Conservation (phyloP, 2,113 vertebrate species). For the Amphilophus citrinellus region DNA sequence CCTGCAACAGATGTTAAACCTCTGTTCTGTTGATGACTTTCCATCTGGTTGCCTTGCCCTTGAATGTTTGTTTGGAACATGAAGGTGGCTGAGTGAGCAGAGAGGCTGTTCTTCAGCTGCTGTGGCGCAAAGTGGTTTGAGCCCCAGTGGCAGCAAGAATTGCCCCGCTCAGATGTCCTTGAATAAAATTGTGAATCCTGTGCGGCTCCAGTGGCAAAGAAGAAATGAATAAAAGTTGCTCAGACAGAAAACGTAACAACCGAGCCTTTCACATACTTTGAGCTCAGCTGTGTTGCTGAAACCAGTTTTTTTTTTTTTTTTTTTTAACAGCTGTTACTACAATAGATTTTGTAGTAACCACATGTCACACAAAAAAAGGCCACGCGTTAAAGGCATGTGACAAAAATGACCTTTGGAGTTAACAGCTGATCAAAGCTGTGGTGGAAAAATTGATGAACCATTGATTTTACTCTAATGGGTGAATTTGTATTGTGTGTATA, state of each 20-base stretch:
- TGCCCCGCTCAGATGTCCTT: conserved; percentile 58
- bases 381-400: conserved; percentile 64
- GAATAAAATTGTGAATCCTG: conserved; percentile 39
- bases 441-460: conserved; percentile 74
- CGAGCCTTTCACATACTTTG: background rate
- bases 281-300: background rate
- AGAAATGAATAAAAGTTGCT: background rate
- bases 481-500: conserved; percentile 44
- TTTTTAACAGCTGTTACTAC: background rate
- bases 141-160: conserved; percentile 27
- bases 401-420: conserved; percentile 45
- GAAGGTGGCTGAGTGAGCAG: conserved; percentile 16
- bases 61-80: conserved; percentile 53
- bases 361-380: conserved; percentile 18
- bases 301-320: no score
- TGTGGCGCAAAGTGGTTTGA: conserved; percentile 22
- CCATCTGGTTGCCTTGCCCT: conserved; percentile 59
- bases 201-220: background rate
- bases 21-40: conserved; percentile 58
- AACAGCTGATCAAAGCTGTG: conserved; percentile 33
- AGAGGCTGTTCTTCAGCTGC: conserved; percentile 52
- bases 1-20: conserved; percentile 61
- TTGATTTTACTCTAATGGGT: conserved; percentile 72
- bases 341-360: background rate
- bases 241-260: background rate